Evolutionary conservation across 2,888 invertebrate genomes (phyloP).

Genomic region (Macrosiphum euphorbiae): DNA sequence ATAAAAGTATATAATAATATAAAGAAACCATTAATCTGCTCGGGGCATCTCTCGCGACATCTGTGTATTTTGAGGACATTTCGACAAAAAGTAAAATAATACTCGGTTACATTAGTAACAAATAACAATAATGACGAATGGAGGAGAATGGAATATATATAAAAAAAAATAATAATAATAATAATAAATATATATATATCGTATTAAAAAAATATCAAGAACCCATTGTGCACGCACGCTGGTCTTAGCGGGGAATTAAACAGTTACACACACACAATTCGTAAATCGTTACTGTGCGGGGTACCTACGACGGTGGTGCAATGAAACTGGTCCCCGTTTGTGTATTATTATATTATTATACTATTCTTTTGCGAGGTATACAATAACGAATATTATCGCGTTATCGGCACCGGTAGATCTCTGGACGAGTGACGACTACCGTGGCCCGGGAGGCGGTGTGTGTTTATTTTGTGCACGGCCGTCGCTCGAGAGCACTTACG

Average conservation of each 20-base stretch:
- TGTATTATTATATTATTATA: neutral
- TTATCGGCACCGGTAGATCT: conserved; percentile 48
- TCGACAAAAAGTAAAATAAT: conserved; percentile 61
- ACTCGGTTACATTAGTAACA: conserved; percentile 50
- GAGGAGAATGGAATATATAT: neutral
- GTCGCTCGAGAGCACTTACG: conserved; percentile 48
- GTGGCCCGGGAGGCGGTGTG: neutral
- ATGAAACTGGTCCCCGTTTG: conserved; percentile 15
- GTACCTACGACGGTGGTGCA: neutral
- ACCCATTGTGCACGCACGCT: conserved; percentile 4
- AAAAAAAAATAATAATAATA: neutral
- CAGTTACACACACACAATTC: conserved; percentile 40
- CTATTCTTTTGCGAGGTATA: neutral
- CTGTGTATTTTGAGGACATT: conserved; percentile 42
- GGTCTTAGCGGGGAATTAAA: neutral
- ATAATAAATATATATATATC: neutral
- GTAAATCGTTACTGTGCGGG: conserved; percentile 37
- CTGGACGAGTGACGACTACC: neutral
- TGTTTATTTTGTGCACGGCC: conserved; percentile 46
- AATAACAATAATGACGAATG: conserved; percentile 16
- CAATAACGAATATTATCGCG: conserved; percentile 28
- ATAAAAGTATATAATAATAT: neutral
- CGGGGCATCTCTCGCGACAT: conserved; percentile 57
- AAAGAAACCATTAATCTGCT: conserved; percentile 49
- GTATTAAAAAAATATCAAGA: conserved; percentile 6